Percentiles rank a stretch among this genome's conserved stretches.
phyloP scores from a whole-genome alignment of 2,797 vertebrate species.

The Spinibarbus caldwelli region DNA sequence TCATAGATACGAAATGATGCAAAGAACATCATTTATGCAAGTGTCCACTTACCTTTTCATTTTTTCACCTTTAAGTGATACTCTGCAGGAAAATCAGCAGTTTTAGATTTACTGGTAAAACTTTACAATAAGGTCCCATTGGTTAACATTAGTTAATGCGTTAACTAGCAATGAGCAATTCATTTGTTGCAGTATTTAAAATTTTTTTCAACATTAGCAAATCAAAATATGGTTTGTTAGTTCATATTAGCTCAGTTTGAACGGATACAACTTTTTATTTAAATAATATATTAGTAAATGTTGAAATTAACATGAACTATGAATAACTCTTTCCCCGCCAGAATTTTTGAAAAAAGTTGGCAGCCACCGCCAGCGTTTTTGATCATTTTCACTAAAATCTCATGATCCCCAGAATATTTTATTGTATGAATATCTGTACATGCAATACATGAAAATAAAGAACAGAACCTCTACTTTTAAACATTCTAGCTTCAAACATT shows the following conservation, averaged over 20 bases:
- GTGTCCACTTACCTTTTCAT: neutral
- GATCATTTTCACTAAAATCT: neutral
- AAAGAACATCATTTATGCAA: neutral
- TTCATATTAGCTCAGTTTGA: neutral
- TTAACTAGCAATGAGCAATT: neutral
- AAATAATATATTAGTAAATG: neutral
- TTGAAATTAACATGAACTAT: neutral
- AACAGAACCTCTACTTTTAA: neutral
- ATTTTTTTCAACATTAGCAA: neutral
- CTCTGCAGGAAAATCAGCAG: neutral
- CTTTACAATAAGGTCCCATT: neutral
- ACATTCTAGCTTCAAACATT: neutral
- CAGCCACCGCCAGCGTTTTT: neutral
- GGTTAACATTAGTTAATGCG: neutral
- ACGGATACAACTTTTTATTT: neutral
- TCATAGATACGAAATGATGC: neutral
- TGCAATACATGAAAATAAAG: neutral
- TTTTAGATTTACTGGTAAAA: neutral
- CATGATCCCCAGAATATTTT: neutral
- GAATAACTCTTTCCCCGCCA: neutral
- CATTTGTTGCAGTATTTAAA: neutral
- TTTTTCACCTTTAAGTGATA: neutral
- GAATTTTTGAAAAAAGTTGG: neutral
- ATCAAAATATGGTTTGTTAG: neutral
- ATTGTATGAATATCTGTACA: neutral